A percentile compares a stretch with the other conserved stretches of the same genome.
These are phyloP conservation scores for Ceuthmochares aereus DNA, from an alignment of 2,113 vertebrate genomes.

Conservation along the genomic window DNA sequence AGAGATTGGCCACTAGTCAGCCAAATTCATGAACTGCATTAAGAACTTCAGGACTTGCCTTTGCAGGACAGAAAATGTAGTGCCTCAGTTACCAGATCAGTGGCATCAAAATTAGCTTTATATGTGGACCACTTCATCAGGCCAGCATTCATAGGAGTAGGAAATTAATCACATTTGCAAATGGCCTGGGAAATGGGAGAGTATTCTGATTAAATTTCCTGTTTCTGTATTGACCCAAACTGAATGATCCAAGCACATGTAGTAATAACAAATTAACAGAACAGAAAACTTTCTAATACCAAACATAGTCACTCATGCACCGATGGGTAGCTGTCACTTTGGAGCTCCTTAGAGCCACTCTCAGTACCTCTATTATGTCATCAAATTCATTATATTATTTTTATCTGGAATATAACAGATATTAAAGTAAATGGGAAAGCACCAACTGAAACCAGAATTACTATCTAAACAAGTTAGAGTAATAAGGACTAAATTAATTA, in stretches of 20 bases:
- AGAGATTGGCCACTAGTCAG: not conserved
- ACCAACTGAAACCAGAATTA: not conserved
- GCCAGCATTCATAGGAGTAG: not conserved
- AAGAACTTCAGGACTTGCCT: not conserved
- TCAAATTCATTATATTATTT: not conserved
- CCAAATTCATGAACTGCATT: not conserved
- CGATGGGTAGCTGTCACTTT: not conserved
- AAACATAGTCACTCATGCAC: not conserved
- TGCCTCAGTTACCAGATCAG: not conserved
- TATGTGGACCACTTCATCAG: not conserved
- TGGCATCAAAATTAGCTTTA: not conserved
- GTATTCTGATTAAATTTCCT: not conserved
- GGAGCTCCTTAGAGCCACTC: not conserved
- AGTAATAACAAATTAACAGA: not conserved
- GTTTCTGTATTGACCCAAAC: not conserved
- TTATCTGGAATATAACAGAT: not conserved
- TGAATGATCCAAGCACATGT: not conserved
- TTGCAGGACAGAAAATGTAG: not conserved
- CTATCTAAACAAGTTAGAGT: not conserved
- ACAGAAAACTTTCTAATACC: not conserved
- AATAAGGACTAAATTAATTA: not conserved
- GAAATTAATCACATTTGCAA: not conserved
- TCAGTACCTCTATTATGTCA: not conserved
- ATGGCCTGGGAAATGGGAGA: not conserved
- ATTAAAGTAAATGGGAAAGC: not conserved